Conservation (phyloP, 2,888 invertebrate genomes). For the Andrena bicolor region DNA sequence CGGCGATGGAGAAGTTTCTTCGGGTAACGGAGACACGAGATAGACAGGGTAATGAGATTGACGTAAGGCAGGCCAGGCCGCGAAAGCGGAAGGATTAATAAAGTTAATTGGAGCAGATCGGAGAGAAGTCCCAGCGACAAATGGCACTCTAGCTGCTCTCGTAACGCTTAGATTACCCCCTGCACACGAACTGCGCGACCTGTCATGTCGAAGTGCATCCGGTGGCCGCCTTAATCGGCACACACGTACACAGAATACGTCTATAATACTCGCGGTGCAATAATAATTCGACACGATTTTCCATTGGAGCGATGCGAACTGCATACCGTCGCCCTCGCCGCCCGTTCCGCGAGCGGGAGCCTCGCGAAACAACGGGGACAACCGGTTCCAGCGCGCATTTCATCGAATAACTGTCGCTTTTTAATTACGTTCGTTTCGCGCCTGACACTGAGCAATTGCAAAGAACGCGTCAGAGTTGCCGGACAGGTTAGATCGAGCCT, state of each 20-base stretch:
- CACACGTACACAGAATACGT: slow-evolving; percentile 14
- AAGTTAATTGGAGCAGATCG: slow-evolving; percentile 78
- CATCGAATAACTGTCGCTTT: slow-evolving; percentile 27
- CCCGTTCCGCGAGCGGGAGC: neutral
- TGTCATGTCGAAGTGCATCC: slow-evolving; percentile 66
- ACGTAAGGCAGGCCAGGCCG: slow-evolving; percentile 73
- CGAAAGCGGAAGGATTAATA: slow-evolving; percentile 80
- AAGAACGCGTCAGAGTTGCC: slow-evolving; percentile 24
- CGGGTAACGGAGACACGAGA: slow-evolving; percentile 36
- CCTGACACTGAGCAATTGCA: slow-evolving; percentile 32
- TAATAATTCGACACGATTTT: slow-evolving; percentile 48
- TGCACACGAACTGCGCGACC: slow-evolving; percentile 65
- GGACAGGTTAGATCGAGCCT: slow-evolving; percentile 27
- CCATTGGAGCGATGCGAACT: slow-evolving; percentile 33
- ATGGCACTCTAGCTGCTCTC: slow-evolving; percentile 67
- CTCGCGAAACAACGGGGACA: neutral
- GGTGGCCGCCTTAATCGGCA: slow-evolving; percentile 65
- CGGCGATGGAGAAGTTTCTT: slow-evolving; percentile 1
- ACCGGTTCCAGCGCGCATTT: slow-evolving; percentile 33
- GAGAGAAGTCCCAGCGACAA: slow-evolving; percentile 75
- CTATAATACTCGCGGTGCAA: neutral
- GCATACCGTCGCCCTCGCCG: neutral
- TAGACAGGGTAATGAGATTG: slow-evolving; percentile 72
- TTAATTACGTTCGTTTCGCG: slow-evolving; percentile 36
- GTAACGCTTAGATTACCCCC: slow-evolving; percentile 67